Evolutionary conservation across 2,797 vertebrate genomes (phyloP), one percentile per base, ranked within the genome.

Genomic region (Chelmon rostratus): DNA sequence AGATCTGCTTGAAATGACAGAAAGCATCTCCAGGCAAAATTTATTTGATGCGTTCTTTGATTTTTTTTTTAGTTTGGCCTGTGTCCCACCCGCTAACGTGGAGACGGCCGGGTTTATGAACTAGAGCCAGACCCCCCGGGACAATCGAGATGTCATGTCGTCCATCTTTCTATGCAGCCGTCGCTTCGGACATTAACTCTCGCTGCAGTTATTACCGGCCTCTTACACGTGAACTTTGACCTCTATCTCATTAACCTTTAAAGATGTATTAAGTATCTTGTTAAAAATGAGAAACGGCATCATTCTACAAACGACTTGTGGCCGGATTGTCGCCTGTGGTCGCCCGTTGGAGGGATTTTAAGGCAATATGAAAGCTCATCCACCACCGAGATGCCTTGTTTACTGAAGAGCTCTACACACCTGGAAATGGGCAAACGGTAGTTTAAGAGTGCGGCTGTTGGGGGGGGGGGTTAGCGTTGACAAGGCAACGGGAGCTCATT

Each of bases 401-500:
- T 93, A 86, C 85, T 28, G 73, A 91, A 62, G 73, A 81, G 88
- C 73, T 82, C 70, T 52, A 82, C 73, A 63, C 79, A 52, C 59
- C 21, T 2, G 67, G 68, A 86, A 83, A 74, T 19, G 7, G 73
- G 64, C 50, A 71, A 89, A 70, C 0, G 47, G 63, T 66, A 85
- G 84, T 81, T 91, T 86, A 81, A 71, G 81, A 74, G 75, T 68
- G 72, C 59, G 76, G 59, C 85, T 82, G 68, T 70, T 31, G 61
- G 31, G 3, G n/a, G 47, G 2, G 44, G 2, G 57, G 78, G 73
- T 67, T 64, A 19, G 75, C 76, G 91, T 94, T 93, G 94, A 93
- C 94, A 92, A 88, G 93, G 91, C 93, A 93, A 94, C 90, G 23
- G 80, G 87, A 92, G 90, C 91, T 94, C 91, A 93, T 94, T 95